These are phyloP conservation scores for Caerostris darwini DNA, from an alignment of 1,140 invertebrate species.

Conservation along the genomic window DNA sequence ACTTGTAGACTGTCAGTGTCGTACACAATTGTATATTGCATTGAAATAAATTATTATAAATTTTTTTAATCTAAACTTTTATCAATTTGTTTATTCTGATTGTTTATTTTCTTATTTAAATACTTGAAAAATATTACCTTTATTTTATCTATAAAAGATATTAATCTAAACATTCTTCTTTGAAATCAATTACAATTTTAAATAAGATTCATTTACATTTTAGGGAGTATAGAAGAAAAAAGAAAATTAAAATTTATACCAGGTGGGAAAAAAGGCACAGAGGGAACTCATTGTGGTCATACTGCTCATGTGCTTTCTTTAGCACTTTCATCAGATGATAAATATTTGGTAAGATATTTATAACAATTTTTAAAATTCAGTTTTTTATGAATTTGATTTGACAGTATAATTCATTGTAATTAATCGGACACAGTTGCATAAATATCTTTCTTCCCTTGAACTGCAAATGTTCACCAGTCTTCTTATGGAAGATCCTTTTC, in stretches of 20 bases:
- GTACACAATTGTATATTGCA: background rate
- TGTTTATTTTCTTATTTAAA: background rate
- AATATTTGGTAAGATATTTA: conserved; percentile 86
- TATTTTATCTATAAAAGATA: conserved; percentile 4
- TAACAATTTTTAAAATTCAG: too few relatives aligned
- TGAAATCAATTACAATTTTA: too few relatives aligned
- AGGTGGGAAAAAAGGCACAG: conserved; percentile 79
- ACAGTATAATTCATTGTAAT: too few relatives aligned
- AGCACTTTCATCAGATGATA: conserved; percentile 91
- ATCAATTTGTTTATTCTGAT: background rate
- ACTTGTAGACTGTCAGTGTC: background rate
- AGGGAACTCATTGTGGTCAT: conserved; percentile 82
- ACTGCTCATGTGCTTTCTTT: conserved; percentile 86
- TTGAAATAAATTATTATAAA: conserved; percentile 13
- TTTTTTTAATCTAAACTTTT: background rate
- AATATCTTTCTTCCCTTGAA: too few relatives aligned
- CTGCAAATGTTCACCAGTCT: too few relatives aligned
- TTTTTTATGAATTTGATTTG: too few relatives aligned
- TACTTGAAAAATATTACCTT: background rate
- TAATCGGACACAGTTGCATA: too few relatives aligned
- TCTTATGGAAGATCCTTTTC: too few relatives aligned
- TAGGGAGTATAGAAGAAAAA: conserved; percentile 84
- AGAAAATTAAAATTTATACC: conserved; percentile 83
- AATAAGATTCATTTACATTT: conserved; percentile 44
- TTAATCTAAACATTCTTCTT: background rate